These are phyloP conservation scores for Globia sparganii DNA, from an alignment of 2,888 invertebrate species.

Conservation along the genomic window DNA sequence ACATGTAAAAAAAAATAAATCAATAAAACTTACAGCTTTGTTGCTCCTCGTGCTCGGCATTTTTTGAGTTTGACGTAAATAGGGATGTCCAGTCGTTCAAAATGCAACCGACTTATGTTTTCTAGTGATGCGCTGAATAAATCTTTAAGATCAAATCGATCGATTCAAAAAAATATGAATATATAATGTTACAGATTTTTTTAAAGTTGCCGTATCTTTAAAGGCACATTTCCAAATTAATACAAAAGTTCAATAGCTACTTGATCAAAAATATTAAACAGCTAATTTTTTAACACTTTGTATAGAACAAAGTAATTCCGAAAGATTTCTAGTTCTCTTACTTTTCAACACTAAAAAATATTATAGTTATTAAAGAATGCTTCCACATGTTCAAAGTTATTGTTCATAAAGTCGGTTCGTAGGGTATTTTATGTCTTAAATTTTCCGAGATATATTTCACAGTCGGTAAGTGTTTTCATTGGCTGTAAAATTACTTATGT, in stretches of 20 bases:
- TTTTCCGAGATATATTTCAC: constrained; percentile 47
- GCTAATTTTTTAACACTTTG: too few species aligned
- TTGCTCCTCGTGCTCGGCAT: constrained; percentile 19
- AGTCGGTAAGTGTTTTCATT: constrained; percentile 57
- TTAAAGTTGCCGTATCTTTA: too few species aligned
- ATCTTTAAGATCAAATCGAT: too few species aligned
- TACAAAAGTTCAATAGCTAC: too few species aligned
- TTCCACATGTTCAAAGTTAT: constrained; percentile 41
- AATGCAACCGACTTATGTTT: too few species aligned
- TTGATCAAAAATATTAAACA: too few species aligned
- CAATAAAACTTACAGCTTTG: constrained; percentile 27
- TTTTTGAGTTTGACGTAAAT: constrained; percentile 7
- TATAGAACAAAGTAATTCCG: too few species aligned
- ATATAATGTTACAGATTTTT: too few species aligned
- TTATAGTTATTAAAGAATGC: constrained; percentile 34
- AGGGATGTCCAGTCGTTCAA: too few species aligned
- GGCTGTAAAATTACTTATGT: constrained; percentile 56
- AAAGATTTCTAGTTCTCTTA: neutral
- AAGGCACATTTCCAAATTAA: too few species aligned
- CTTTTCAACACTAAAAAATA: constrained; percentile 3
- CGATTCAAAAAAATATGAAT: too few species aligned
- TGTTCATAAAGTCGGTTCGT: constrained; percentile 44
- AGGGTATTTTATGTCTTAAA: constrained; percentile 45
- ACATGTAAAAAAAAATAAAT: constrained; percentile 20
- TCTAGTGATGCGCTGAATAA: too few species aligned